Evolutionary conservation across 2,888 invertebrate genomes (phyloP).

Genomic region (Cremastinae sp.): DNA sequence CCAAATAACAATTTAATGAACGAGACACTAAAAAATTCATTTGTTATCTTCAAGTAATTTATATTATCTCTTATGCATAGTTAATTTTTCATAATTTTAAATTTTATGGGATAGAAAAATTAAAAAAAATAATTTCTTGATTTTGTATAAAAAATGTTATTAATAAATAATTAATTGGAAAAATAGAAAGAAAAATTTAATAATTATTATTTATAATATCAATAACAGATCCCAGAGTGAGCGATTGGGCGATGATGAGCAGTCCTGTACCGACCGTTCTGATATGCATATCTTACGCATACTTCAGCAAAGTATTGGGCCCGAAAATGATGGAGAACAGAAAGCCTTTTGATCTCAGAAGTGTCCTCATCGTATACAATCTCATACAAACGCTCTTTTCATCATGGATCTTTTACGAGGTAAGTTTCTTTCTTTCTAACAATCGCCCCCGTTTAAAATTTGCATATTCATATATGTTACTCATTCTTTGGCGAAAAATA

Average conservation of each 20-base stretch:
- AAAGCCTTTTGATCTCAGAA: conserved; percentile 91
- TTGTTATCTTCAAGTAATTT: no score
- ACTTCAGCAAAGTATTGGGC: conserved; percentile 90
- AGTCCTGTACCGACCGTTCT: conserved; percentile 92
- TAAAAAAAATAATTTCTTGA: no score
- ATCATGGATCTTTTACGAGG: conserved; percentile 95
- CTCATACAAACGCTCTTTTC: conserved; percentile 94
- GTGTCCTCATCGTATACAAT: conserved; percentile 92
- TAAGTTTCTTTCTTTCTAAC: conserved; percentile 78
- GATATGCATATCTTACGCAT: conserved; percentile 91
- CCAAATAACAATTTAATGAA: no score
- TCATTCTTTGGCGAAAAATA: no score
- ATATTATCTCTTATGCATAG: no score
- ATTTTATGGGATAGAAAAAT: no score
- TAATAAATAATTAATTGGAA: no score
- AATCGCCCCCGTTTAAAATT: no score
- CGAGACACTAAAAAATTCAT: no score
- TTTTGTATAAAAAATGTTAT: no score
- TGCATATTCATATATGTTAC: neutral
- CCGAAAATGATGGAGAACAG: conserved; percentile 94
- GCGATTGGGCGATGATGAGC: conserved; percentile 93
- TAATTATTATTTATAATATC: neutral
- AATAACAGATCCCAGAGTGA: conserved; percentile 92
- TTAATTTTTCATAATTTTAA: no score
- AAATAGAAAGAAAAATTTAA: neutral